A percentile compares a stretch with the other conserved stretches of the same genome.
Conservation (phyloP, 2,797 vertebrate species). For the Prionace glauca region DNA sequence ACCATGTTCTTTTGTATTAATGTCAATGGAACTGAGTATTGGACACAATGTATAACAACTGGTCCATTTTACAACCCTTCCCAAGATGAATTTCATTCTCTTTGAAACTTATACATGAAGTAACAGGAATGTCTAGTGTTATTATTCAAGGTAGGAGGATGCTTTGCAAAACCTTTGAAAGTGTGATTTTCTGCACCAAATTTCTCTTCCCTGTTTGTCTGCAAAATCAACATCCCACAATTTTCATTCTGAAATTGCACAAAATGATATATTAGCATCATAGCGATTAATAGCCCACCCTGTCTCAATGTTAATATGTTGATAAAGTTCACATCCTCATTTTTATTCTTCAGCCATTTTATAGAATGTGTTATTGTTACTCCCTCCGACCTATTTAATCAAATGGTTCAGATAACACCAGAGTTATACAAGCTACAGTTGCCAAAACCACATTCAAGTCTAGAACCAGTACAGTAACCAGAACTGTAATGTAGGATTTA, state of each 20-base stretch:
- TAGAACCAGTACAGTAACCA: not conserved
- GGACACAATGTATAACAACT: not conserved
- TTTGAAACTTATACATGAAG: not conserved
- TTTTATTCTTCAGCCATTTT: not conserved
- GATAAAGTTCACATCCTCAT: not conserved
- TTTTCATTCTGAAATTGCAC: not conserved
- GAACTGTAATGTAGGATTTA: not conserved
- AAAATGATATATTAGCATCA: not conserved
- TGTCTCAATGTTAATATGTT: not conserved
- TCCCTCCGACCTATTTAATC: not conserved
- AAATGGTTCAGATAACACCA: not conserved
- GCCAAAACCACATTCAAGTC: not conserved
- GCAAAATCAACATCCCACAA: not conserved
- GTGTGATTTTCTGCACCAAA: not conserved
- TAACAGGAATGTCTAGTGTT: not conserved
- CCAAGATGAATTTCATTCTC: not conserved
- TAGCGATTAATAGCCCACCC: not conserved
- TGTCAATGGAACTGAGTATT: not conserved
- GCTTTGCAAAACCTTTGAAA: not conserved
- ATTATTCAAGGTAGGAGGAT: not conserved
- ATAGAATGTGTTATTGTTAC: not conserved
- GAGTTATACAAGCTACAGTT: not conserved
- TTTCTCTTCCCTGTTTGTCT: not conserved
- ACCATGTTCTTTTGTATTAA: not conserved
- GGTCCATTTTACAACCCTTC: not conserved